phyloP scores from a whole-genome alignment of 1,140 invertebrate genomes.

The Samia ricini region DNA sequence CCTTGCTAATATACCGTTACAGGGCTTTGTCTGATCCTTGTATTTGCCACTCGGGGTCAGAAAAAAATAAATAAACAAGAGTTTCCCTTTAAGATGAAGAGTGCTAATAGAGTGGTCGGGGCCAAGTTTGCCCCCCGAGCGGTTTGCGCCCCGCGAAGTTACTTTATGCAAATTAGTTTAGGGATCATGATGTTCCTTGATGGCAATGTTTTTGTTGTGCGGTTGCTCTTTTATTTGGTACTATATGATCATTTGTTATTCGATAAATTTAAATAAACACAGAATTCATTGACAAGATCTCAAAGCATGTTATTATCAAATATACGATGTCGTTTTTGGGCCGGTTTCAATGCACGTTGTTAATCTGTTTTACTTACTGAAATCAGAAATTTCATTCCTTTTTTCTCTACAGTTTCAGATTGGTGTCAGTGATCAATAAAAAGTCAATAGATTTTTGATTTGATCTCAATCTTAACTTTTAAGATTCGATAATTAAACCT shows the following conservation, averaged over 20 bases:
- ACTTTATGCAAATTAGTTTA: slow-evolving; percentile 21
- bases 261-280: background rate
- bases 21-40: slow-evolving; percentile 1
- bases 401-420: no score
- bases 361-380: no score
- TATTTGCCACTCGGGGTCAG: slow-evolving; percentile 1
- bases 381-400: no score
- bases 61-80: background rate
- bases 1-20: background rate
- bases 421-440: no score
- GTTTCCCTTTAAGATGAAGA: slow-evolving; percentile 11
- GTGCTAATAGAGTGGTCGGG: slow-evolving; percentile 18
- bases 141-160: slow-evolving; percentile 6
- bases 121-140: slow-evolving; percentile 11
- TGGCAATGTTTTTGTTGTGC: slow-evolving; percentile 4
- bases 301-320: no score
- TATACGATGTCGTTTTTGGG: no score
- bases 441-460: no score
- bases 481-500: no score
- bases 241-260: background rate
- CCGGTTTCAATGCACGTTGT: no score
- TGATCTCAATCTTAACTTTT: no score
- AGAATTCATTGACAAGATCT: no score
- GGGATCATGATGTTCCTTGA: slow-evolving; percentile 5
- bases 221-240: background rate